Percentiles rank a stretch among this genome's conserved stretches.
These are phyloP conservation scores for Drosophila albomicans DNA, from an alignment of 1,140 invertebrate genomes.

Conservation along the genomic window DNA sequence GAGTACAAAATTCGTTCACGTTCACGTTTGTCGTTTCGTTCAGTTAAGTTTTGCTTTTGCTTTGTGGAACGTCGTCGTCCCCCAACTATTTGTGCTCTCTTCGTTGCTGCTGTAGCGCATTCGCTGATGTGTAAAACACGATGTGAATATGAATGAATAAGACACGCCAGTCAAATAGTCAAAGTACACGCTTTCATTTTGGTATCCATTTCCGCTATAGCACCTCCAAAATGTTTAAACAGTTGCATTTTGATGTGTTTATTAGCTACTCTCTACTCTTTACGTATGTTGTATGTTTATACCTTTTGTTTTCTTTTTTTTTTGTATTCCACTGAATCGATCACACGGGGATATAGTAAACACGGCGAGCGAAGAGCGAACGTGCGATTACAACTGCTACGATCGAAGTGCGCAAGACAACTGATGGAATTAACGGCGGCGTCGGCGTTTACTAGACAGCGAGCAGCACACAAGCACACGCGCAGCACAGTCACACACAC, in stretches of 20 bases:
- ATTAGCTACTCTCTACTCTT: conserved; percentile 8
- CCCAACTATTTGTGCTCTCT: conserved; percentile 12
- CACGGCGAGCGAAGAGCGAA: conserved; percentile 49
- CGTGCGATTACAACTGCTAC: conserved; percentile 43
- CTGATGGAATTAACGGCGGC: conserved; percentile 44
- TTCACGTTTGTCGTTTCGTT: conserved; percentile 13
- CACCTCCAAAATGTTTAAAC: conserved; percentile 36
- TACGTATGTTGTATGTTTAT: conserved; percentile 32
- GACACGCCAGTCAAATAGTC: conserved; percentile 66
- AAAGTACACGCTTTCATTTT: conserved; percentile 80
- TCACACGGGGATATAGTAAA: conserved; percentile 46
- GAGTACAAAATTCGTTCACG: conserved; percentile 20
- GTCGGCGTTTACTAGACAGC: conserved; percentile 35
- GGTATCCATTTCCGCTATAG: conserved; percentile 47
- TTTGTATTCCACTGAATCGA: conserved; percentile 29
- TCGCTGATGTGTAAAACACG: conserved; percentile 63
- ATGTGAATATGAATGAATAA: conserved; percentile 77
- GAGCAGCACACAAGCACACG: background rate
- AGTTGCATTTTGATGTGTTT: conserved; percentile 24
- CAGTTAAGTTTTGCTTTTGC: conserved; percentile 29
- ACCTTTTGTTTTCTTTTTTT: conserved; percentile 43
- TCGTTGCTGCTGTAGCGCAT: conserved; percentile 25
- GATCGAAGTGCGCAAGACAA: conserved; percentile 67
- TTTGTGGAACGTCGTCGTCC: conserved; percentile 10
- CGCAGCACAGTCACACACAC: background rate